Percentiles rank a stretch among this genome's conserved stretches.
Evolutionary conservation across 2,113 vertebrate genomes (phyloP).

Genomic region (Neodontobutis hainanensis): DNA sequence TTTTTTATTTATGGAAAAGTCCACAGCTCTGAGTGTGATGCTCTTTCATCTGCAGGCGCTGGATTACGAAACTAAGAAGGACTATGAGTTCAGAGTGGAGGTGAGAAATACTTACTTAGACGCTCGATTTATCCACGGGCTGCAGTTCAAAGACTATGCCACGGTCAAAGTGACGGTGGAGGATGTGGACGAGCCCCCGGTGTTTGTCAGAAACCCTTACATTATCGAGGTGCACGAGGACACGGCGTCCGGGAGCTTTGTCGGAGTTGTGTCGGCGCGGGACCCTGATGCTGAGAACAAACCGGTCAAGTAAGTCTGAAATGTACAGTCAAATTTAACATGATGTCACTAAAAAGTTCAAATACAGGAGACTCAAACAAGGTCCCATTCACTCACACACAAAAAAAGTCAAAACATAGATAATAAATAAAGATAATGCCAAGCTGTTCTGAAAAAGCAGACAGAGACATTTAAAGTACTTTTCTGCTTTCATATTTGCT

Average conservation of each 20-base stretch:
- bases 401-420: no score
- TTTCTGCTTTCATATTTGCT: no score
- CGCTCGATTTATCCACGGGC: constrained; percentile 85
- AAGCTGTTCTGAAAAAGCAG: no score
- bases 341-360: no score
- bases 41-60: constrained; percentile 79
- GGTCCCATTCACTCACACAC: no score
- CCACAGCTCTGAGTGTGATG: constrained; percentile 45
- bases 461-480: no score
- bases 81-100: constrained; percentile 89
- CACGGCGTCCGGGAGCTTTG: constrained; percentile 86
- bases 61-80: constrained; percentile 92
- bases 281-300: constrained; percentile 89
- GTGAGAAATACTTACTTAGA: constrained; percentile 90
- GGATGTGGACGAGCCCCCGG: constrained; percentile 90
- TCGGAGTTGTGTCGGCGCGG: constrained; percentile 88
- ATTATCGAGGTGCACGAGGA: constrained; percentile 96
- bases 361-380: no score
- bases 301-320: constrained; percentile 83
- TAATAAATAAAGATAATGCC: no score
- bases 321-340: no score
- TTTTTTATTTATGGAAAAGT: constrained; percentile 23
- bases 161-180: constrained; percentile 88
- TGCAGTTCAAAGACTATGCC: constrained; percentile 92
- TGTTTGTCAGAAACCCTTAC: constrained; percentile 88